Percentiles rank a stretch among this genome's conserved stretches.
These are phyloP conservation scores for Coracias cyanogaster DNA, from an alignment of 2,797 vertebrate species.

Conservation along the genomic window DNA sequence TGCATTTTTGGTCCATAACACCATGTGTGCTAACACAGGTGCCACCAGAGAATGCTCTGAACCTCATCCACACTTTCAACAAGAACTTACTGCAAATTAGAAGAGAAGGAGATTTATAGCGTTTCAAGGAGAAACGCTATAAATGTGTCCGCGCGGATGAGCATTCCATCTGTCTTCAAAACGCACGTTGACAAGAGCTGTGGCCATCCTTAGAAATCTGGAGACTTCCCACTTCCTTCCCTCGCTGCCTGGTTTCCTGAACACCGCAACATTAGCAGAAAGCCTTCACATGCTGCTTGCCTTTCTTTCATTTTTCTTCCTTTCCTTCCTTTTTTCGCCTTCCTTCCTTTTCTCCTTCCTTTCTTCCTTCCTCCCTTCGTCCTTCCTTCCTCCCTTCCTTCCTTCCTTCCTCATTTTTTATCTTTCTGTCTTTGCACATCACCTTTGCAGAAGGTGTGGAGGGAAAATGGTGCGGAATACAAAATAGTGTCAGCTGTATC, in stretches of 20 bases:
- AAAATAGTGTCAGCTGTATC: not conserved
- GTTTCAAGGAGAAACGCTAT: conserved; percentile 73
- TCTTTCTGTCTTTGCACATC: not conserved
- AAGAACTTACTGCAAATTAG: conserved; percentile 64
- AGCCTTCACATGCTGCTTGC: not conserved
- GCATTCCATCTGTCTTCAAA: conserved; percentile 74
- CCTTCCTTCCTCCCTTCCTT: too few species aligned
- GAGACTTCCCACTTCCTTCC: not conserved
- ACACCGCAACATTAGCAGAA: not conserved
- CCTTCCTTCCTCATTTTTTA: too few species aligned
- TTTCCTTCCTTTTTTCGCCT: too few species aligned
- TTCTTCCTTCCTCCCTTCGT: too few species aligned
- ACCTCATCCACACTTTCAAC: conserved; percentile 58
- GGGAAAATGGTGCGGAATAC: not conserved
- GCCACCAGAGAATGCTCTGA: not conserved
- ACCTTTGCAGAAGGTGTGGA: not conserved
- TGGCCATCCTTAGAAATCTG: not conserved
- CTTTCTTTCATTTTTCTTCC: too few species aligned
- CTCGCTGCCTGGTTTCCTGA: not conserved
- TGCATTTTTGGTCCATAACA: not conserved
- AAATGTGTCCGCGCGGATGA: conserved; percentile 72
- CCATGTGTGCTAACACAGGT: not conserved
- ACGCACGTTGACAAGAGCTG: conserved; percentile 51
- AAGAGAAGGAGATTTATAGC: too few species aligned
- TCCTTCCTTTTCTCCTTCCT: too few species aligned